Evolutionary conservation across 2,113 vertebrate species (phyloP).

Genomic region (Haemorhous mexicanus): DNA sequence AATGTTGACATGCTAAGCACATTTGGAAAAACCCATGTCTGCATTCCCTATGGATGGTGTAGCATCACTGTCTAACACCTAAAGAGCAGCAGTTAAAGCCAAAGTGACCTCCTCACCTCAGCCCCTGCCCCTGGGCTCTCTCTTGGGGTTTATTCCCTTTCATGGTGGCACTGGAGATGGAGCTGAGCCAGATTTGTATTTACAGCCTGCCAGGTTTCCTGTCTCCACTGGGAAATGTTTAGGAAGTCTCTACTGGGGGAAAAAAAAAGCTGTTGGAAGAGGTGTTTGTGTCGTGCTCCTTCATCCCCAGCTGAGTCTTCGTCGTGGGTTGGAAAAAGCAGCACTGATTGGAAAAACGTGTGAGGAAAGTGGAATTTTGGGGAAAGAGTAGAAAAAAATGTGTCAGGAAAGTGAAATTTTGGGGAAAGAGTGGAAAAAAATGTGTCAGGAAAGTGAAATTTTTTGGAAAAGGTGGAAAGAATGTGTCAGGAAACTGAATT

Average conservation of each 20-base stretch:
- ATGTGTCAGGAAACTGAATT: too few relatives aligned
- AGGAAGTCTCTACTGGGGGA: not conserved
- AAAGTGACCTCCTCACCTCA: not conserved
- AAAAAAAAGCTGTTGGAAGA: not conserved
- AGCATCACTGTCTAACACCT: constrained; percentile 34
- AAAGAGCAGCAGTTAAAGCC: not conserved
- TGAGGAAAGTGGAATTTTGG: not conserved
- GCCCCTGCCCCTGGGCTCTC: not conserved
- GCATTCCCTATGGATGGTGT: constrained; percentile 60
- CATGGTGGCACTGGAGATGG: not conserved
- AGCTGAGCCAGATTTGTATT: not conserved
- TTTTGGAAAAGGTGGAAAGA: not conserved
- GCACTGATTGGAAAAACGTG: not conserved
- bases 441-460: not conserved
- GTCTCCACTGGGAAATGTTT: not conserved
- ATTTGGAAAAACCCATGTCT: constrained; percentile 65
- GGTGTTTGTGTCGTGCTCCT: not conserved
- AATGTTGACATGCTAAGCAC: constrained; percentile 67
- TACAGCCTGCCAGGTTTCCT: not conserved
- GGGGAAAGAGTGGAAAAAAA: not conserved
- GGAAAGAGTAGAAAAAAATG: rapidly evolving
- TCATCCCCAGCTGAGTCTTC: not conserved
- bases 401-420: too few relatives aligned
- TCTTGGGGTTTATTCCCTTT: not conserved
- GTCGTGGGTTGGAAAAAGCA: rapidly evolving